These are phyloP conservation scores for Geopemphigus sp. DNA, from an alignment of 1,140 invertebrate genomes.

Conservation along the genomic window DNA sequence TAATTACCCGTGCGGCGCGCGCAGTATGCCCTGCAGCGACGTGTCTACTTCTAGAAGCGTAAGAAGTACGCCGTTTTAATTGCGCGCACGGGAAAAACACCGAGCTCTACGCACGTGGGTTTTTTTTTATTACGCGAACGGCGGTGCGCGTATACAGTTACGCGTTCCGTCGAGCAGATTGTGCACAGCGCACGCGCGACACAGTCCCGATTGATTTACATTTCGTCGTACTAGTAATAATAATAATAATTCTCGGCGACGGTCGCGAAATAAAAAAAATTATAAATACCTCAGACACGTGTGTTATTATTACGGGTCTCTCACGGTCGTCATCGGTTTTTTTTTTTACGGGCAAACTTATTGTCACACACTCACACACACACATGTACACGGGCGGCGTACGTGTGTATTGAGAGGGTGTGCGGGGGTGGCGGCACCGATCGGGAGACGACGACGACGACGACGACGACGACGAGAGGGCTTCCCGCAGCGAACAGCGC, in stretches of 20 bases:
- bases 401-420: neutral
- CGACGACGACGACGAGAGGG: constrained; percentile 29
- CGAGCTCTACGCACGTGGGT: constrained; percentile 19
- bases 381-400: neutral
- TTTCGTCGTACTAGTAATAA: constrained; percentile 30
- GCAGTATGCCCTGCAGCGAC: neutral
- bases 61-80: constrained; percentile 17
- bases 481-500: constrained; percentile 42
- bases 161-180: no score
- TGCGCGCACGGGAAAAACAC: constrained; percentile 29
- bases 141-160: neutral
- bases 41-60: neutral
- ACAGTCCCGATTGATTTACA: constrained; percentile 12
- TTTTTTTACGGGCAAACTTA: neutral
- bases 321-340: neutral
- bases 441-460: constrained; percentile 1
- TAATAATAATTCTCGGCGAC: constrained; percentile 21
- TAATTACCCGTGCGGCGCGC: neutral
- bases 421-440: constrained; percentile 6
- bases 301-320: constrained; percentile 7
- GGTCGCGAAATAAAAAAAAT: constrained; percentile 31
- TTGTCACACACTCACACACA: constrained; percentile 4
- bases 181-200: no score
- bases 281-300: neutral
- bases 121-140: neutral